A percentile compares a stretch with the other conserved stretches of the same genome.
These are phyloP conservation scores for Oreochromis aureus DNA, from an alignment of 2,113 vertebrate genomes.

Conservation along the genomic window DNA sequence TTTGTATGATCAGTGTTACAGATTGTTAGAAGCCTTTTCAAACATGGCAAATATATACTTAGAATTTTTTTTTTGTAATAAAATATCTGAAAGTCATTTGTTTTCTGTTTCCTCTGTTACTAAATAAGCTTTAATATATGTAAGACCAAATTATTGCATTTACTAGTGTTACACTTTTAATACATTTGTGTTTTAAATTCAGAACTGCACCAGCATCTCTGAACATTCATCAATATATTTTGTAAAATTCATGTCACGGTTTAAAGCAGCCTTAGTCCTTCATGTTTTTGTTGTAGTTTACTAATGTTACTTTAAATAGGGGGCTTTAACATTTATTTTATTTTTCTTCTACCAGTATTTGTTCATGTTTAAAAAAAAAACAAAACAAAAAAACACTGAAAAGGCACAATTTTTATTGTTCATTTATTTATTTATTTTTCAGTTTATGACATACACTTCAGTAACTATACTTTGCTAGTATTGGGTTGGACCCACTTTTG, in stretches of 20 bases:
- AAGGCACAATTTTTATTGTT: background rate
- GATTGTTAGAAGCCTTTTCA: background rate
- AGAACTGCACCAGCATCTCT: background rate
- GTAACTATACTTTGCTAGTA: background rate
- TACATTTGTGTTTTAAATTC: background rate
- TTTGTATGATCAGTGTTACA: conserved; percentile 5
- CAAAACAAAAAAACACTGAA: background rate
- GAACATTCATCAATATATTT: background rate
- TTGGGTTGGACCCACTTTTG: background rate
- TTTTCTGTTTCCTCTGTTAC: background rate
- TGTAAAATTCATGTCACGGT: background rate
- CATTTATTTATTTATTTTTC: background rate
- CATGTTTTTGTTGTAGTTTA: background rate
- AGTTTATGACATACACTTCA: background rate
- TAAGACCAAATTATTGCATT: background rate
- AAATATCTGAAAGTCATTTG: background rate
- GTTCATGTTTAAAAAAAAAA: background rate
- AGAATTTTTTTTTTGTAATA: conserved; percentile 17
- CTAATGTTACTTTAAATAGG: background rate
- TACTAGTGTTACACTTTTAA: background rate
- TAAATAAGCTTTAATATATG: background rate
- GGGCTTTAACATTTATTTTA: background rate
- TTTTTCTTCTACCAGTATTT: background rate
- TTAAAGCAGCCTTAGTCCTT: background rate
- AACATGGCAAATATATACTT: background rate